Percentiles rank a stretch among this genome's conserved stretches.
These are phyloP conservation scores for Isichthys henryi DNA, from an alignment of 2,113 vertebrate genomes.

Conservation along the genomic window DNA sequence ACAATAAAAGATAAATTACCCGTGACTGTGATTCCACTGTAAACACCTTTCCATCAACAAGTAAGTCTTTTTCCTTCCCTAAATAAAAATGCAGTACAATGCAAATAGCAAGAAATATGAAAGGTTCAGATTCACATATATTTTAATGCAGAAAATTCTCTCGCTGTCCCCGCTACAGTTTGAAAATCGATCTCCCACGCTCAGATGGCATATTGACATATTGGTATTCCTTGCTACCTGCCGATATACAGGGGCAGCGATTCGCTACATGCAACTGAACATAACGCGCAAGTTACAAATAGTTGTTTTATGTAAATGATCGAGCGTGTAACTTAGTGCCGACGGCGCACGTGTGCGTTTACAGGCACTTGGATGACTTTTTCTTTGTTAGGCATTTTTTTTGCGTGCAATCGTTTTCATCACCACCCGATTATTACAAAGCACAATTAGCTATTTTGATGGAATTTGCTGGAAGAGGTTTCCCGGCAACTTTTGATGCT, in stretches of 20 bases:
- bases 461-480: neutral
- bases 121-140: neutral
- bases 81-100: neutral
- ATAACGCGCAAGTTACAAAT: neutral
- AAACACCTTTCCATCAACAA: neutral
- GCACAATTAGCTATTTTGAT: neutral
- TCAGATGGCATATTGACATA: neutral
- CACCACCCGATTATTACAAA: neutral
- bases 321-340: neutral
- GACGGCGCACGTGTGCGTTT: neutral
- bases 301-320: neutral
- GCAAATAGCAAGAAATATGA: neutral
- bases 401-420: neutral
- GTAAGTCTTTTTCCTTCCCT: neutral
- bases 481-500: conserved; percentile 7
- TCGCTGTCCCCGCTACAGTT: neutral
- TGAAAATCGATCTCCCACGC: neutral
- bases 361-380: neutral
- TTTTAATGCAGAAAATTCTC: neutral
- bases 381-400: neutral
- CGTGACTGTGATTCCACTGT: conserved; percentile 6
- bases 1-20: neutral
- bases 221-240: neutral
- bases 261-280: neutral
- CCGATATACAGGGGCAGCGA: neutral